A percentile compares a stretch with the other conserved stretches of the same genome.
Evolutionary conservation across 1,140 invertebrate species (phyloP).

Genomic region (Drosophila nasuta): DNA sequence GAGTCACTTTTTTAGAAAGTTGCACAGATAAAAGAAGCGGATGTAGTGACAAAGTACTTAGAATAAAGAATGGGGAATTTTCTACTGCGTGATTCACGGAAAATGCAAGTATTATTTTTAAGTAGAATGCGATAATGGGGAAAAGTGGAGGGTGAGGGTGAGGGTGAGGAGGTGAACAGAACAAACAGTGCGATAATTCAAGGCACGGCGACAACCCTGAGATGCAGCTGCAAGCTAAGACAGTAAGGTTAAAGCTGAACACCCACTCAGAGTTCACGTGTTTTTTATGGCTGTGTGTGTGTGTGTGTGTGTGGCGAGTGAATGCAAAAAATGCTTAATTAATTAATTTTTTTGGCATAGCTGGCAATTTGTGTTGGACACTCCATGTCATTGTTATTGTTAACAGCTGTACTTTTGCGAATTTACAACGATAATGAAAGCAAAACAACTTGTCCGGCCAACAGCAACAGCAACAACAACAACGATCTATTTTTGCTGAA

Average conservation of each 20-base stretch:
- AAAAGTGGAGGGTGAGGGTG: background rate
- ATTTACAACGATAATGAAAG: slow-evolving; percentile 46
- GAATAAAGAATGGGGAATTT: no score
- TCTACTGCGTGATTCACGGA: background rate
- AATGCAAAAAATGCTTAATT: slow-evolving; percentile 47
- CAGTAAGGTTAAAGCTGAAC: slow-evolving; percentile 15
- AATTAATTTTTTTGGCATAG: slow-evolving; percentile 28
- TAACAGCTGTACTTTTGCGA: slow-evolving; percentile 40
- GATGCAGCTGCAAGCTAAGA: slow-evolving; percentile 6
- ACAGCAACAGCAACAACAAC: slow-evolving; percentile 10
- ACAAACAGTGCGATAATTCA: background rate
- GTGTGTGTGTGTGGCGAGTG: no score
- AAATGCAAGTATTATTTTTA: background rate
- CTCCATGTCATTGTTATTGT: slow-evolving; percentile 22
- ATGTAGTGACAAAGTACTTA: no score
- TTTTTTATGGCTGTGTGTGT: background rate
- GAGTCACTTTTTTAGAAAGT: no score
- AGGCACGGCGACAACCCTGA: slow-evolving; percentile 14
- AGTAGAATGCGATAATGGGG: background rate
- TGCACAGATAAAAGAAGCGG: no score
- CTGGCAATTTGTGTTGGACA: slow-evolving; percentile 13
- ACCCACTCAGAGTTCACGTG: slow-evolving; percentile 33
- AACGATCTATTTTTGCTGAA: slow-evolving; percentile 14
- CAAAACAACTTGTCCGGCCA: slow-evolving; percentile 28
- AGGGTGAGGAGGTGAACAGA: background rate